Percentiles rank a stretch among this genome's conserved stretches.
phyloP scores from a whole-genome alignment of 2,797 vertebrate genomes.

The Epinephelus awoara region DNA sequence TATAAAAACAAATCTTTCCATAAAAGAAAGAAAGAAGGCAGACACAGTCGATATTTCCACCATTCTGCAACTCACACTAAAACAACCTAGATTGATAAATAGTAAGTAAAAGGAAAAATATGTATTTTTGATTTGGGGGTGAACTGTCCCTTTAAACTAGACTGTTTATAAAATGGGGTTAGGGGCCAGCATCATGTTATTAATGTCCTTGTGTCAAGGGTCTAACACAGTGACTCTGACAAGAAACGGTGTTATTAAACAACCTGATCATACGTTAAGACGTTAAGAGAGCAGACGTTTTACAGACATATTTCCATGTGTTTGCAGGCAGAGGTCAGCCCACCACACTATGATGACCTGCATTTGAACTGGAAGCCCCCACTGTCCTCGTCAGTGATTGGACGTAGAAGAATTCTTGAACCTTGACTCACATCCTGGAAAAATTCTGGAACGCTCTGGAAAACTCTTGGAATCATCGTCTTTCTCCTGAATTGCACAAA shows the following conservation, averaged over 20 bases:
- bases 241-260: not conserved
- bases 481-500: slow-evolving; percentile 53
- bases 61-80: no score
- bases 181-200: not conserved
- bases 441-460: slow-evolving; percentile 35
- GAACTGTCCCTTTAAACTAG: not conserved
- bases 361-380: slow-evolving; percentile 48
- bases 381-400: slow-evolving; percentile 34
- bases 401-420: slow-evolving; percentile 32
- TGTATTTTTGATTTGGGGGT: no score
- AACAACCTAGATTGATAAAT: no score
- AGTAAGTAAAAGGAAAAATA: no score
- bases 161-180: not conserved
- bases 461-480: slow-evolving; percentile 34
- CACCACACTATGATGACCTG: slow-evolving; percentile 92
- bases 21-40: no score
- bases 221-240: not conserved
- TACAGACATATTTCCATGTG: slow-evolving; percentile 18
- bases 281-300: no score
- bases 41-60: no score
- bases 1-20: no score
- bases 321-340: slow-evolving; percentile 94
- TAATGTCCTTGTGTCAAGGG: no score
- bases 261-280: not conserved
- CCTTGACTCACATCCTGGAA: slow-evolving; percentile 16